Percentiles rank a stretch among this genome's conserved stretches.
phyloP scores from a whole-genome alignment of 2,888 invertebrate species.

The Caenorhabditis afra region DNA sequence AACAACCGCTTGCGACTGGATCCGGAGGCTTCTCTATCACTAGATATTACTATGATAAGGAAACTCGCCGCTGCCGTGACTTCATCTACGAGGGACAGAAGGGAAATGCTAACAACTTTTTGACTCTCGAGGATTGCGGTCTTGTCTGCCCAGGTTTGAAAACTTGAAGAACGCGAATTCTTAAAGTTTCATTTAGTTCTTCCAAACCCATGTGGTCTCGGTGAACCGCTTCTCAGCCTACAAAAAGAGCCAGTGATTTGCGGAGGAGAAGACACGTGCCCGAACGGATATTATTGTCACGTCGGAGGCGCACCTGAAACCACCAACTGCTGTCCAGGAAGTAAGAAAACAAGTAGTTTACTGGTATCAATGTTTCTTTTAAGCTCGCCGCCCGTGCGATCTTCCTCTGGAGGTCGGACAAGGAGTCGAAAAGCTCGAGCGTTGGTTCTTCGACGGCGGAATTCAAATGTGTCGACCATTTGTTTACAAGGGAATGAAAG shows the following conservation, averaged over 20 bases:
- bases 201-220: constrained; percentile 78
- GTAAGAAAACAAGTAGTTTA: constrained; percentile 58
- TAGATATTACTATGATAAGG: constrained; percentile 76
- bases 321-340: constrained; percentile 80
- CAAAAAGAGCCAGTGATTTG: constrained; percentile 77
- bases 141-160: constrained; percentile 75
- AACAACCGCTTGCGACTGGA: constrained; percentile 71
- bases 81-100: constrained; percentile 74
- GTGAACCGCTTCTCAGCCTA: constrained; percentile 75
- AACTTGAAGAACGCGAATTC: not conserved
- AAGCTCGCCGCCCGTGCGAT: constrained; percentile 71
- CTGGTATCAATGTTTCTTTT: constrained; percentile 17
- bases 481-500: constrained; percentile 73
- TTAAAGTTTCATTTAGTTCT: constrained; percentile 51
- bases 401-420: constrained; percentile 68
- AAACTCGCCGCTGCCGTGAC: constrained; percentile 69
- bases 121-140: constrained; percentile 76
- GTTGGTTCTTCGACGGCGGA: constrained; percentile 74
- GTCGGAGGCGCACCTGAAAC: constrained; percentile 78
- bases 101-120: constrained; percentile 80
- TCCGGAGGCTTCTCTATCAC: constrained; percentile 69
- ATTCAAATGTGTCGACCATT: constrained; percentile 72
- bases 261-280: constrained; percentile 76
- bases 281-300: constrained; percentile 78
- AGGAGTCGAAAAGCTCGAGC: constrained; percentile 70